phyloP scores from a whole-genome alignment of 2,888 invertebrate species.

The Geophilus truncorum region DNA sequence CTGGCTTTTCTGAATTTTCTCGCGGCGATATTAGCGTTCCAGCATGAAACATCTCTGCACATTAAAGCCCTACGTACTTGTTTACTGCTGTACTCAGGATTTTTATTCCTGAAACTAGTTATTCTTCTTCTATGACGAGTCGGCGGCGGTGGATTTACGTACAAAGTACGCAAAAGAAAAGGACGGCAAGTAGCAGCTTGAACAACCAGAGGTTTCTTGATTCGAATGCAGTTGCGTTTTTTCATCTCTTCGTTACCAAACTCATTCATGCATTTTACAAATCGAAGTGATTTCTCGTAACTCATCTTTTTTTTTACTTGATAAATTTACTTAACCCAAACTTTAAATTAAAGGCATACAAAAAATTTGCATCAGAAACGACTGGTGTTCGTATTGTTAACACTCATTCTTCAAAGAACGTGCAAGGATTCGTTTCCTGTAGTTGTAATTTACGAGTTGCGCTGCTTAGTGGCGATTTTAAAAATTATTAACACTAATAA shows the following conservation, averaged over 20 bases:
- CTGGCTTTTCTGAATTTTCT: too few relatives aligned
- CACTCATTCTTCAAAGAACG: too few relatives aligned
- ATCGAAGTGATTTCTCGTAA: background rate
- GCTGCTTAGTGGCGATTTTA: too few relatives aligned
- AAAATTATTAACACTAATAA: too few relatives aligned
- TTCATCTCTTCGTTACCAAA: background rate
- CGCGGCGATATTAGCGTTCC: background rate
- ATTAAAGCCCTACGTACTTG: background rate
- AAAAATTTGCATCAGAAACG: too few relatives aligned
- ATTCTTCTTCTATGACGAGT: background rate
- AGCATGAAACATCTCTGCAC: background rate
- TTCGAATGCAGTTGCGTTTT: background rate
- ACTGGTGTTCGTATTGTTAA: too few relatives aligned
- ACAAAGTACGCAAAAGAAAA: background rate
- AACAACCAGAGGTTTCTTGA: background rate
- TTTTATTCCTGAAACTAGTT: background rate
- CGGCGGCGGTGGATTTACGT: background rate
- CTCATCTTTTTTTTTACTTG: background rate
- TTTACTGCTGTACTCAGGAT: background rate
- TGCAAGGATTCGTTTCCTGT: too few relatives aligned
- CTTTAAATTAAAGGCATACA: too few relatives aligned
- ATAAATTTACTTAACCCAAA: background rate
- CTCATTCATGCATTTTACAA: background rate
- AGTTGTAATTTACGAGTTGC: too few relatives aligned
- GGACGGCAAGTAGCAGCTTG: background rate